Base-by-base conservation (phyloP, 2,797 vertebrate genomes). In the Sebastes dallii region DNA sequence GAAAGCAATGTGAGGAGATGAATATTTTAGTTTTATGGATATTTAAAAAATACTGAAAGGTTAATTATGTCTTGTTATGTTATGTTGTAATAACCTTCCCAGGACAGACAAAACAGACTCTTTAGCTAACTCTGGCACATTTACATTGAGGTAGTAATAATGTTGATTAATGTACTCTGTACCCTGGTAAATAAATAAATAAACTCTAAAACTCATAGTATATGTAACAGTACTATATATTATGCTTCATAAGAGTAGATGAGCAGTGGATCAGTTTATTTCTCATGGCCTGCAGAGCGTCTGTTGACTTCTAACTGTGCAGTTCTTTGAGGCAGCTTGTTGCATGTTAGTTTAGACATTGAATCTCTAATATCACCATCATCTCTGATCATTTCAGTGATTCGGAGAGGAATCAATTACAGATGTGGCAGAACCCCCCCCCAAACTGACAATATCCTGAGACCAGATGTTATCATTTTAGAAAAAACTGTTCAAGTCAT, bases 331-430 rank as follows among this genome's bases (percentile, higher is more conserved):
- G 14, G 30, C 80, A 22, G 73, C 78, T 64, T 78, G 76, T 70
- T 87, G 78, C 78, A 64, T 76, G 77, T 85, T 80, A 80, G 73
- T 70, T 70, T 30, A 77, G 77, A 80, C 65, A 46, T 59, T 24
- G 25, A 64, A 50, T 79, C 75, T 71, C 75, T 61, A 65, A 87
- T 54, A 69, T 77, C 77, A 78, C 54, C 42, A 74, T 84, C 77
- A 80, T 64, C 80, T 80, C 80, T 76, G 87, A 92, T 92, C 80
- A 81, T 87, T 89, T 75, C 72, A 83, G 70, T 67, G 79, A 88
- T 88, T 85, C 56, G 4, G 59, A 24, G 55, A 69, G 22, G 60
- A 91, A 88, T 88, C 80, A 85, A 86, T 86, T 78, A 71, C 76
- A 88, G 70, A 85, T 82, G 72, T 73, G 54, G 69, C 65, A 56